Evolutionary conservation across 2,797 vertebrate species (phyloP).

Genomic region (Sebastes steindachneri): DNA sequence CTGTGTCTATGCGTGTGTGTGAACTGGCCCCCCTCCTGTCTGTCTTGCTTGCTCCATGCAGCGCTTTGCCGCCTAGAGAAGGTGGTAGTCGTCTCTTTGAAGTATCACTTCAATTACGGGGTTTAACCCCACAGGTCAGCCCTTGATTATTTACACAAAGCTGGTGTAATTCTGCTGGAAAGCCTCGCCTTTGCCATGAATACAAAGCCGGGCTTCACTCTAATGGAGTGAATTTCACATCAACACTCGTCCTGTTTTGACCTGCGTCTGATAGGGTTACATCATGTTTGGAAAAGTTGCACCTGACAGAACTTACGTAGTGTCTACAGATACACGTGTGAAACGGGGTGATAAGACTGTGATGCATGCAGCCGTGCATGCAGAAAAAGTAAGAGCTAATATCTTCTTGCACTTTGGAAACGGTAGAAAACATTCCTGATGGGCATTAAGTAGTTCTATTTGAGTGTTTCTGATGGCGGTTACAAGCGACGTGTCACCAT

Average conservation of each 20-base stretch:
- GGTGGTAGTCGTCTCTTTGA: slow-evolving; percentile 96
- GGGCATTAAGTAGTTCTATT: slow-evolving; percentile 26
- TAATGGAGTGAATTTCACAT: slow-evolving; percentile 89
- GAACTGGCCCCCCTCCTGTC: slow-evolving; percentile 50
- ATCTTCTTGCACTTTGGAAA: neutral
- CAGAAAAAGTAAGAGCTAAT: neutral
- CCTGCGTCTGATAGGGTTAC: slow-evolving; percentile 92
- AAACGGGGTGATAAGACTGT: neutral
- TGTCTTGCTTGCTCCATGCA: slow-evolving; percentile 69
- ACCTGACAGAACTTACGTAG: slow-evolving; percentile 37
- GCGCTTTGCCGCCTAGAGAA: slow-evolving; percentile 82
- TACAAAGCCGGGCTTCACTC: slow-evolving; percentile 86
- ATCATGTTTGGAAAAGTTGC: slow-evolving; percentile 78
- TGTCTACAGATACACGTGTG: neutral
- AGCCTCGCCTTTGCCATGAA: slow-evolving; percentile 89
- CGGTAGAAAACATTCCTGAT: slow-evolving; percentile 11
- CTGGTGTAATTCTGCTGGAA: slow-evolving; percentile 93
- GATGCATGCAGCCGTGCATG: neutral
- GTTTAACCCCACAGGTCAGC: slow-evolving; percentile 98
- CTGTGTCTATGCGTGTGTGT: slow-evolving; percentile 27
- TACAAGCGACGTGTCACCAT: slow-evolving; percentile 40
- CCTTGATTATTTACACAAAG: slow-evolving; percentile 99
- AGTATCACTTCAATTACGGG: slow-evolving; percentile 99
- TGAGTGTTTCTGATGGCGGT: slow-evolving; percentile 30
- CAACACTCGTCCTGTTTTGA: slow-evolving; percentile 85